These are phyloP conservation scores for Villa cingulata DNA, from an alignment of 2,888 invertebrate genomes.

Conservation along the genomic window DNA sequence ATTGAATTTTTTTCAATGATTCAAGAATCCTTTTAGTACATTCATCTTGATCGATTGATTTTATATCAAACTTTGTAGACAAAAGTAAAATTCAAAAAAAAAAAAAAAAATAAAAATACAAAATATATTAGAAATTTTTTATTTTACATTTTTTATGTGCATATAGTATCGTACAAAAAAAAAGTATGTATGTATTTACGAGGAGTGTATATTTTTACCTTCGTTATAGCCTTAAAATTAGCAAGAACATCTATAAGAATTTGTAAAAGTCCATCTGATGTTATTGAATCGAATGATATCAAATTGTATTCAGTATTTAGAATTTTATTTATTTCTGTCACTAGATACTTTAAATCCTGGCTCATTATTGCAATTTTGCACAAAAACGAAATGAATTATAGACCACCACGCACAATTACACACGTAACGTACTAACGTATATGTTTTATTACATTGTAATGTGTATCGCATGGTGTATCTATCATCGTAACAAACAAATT, in stretches of 20 bases:
- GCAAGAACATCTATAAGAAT: conserved; percentile 62
- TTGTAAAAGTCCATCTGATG: conserved; percentile 61
- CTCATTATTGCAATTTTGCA: too few species aligned
- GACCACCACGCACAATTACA: too few species aligned
- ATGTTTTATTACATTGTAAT: too few species aligned
- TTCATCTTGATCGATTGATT: conserved; percentile 61
- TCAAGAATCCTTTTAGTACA: conserved; percentile 59
- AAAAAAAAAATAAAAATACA: not conserved
- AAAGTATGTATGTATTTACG: too few species aligned
- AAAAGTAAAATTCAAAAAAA: conserved; percentile 1
- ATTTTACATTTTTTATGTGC: not conserved
- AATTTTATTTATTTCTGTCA: conserved; percentile 57
- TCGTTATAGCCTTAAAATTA: conserved; percentile 53
- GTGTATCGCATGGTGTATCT: too few species aligned
- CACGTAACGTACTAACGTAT: too few species aligned
- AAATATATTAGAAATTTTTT: not conserved
- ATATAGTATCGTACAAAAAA: too few species aligned
- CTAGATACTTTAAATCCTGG: conserved; percentile 53
- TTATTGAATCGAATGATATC: conserved; percentile 72
- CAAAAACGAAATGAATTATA: too few species aligned
- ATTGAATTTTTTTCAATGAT: conserved; percentile 63
- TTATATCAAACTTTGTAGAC: conserved; percentile 45
- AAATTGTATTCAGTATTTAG: conserved; percentile 63
- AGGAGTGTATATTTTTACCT: conserved; percentile 31
- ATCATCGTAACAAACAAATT: too few species aligned